Evolutionary conservation across 2,888 invertebrate species (phyloP).

Genomic region (Synanthedon andrenaeformis): DNA sequence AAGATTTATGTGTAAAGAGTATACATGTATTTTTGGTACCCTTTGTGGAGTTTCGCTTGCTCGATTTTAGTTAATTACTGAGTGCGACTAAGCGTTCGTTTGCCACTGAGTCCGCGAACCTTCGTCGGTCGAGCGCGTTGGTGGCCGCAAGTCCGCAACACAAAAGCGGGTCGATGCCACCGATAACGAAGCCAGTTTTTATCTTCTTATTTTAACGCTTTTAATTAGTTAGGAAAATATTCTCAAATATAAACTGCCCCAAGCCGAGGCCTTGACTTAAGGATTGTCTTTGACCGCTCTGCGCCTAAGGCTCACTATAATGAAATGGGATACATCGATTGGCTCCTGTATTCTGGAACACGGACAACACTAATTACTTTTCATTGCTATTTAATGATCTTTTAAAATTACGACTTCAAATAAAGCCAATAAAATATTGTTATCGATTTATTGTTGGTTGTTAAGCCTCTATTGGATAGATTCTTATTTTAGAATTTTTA

Average conservation of each 20-base stretch:
- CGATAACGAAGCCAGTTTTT: constrained; percentile 65
- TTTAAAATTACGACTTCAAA: constrained; percentile 8
- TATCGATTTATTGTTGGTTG: neutral
- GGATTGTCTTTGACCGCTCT: constrained; percentile 52
- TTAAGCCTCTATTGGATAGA: too few relatives aligned
- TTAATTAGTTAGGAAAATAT: constrained; percentile 72
- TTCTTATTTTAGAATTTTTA: too few relatives aligned
- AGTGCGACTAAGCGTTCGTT: constrained; percentile 41
- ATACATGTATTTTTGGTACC: constrained; percentile 39
- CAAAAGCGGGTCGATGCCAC: constrained; percentile 67
- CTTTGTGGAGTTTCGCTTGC: constrained; percentile 20
- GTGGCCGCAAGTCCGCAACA: constrained; percentile 61
- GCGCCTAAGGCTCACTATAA: constrained; percentile 46
- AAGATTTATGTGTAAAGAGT: neutral
- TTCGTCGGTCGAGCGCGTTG: constrained; percentile 19
- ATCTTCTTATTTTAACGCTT: constrained; percentile 68
- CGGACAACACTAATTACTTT: constrained; percentile 44
- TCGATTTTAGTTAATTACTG: constrained; percentile 64
- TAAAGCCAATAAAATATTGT: neutral
- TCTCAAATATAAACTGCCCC: constrained; percentile 63
- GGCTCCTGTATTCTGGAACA: constrained; percentile 54
- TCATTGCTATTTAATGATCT: constrained; percentile 32
- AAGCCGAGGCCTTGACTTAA: constrained; percentile 39
- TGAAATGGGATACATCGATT: constrained; percentile 47
- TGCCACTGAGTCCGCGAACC: constrained; percentile 21